Evolutionary conservation across 2,888 invertebrate species (phyloP), one percentile per base, ranked within the genome.

Genomic region (Himalopsyche anomala): DNA sequence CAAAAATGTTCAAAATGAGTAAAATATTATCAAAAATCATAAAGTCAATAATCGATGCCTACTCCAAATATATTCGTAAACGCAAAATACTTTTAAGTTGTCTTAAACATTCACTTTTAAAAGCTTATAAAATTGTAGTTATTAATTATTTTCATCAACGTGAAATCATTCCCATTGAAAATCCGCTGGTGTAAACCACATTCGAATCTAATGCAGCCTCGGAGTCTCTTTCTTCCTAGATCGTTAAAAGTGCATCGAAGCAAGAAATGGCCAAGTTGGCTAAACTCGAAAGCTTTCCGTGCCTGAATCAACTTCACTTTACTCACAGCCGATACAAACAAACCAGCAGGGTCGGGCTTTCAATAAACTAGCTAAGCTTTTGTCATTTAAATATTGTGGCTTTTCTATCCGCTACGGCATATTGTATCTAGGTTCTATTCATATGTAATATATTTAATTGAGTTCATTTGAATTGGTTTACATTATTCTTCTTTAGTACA

Each of bases 241-340:
- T 85, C 85, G 85, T 85, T 85, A 85, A 81, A 62, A 82, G 85
- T 81, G 85, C 85, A 85, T 81, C 85, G 74, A 82, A 69, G 81
- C 81, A 85, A 85, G 85, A 85, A 85, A 81, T 85, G 62, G 62
- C 62, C 62, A 62, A 62, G 62, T 62, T 62, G 62, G 62, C 62
- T 19, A 19, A 62, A 62, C 62, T 62, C 62, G 62, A 19, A 62
- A 62, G 62, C 62, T 62, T 28, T 62, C 19, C 62, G 62, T 62
- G 9, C 62, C 62, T 62, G 62, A 62, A 62, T 62, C 62, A 62
- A 62, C 62, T 19, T 62, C 28, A 62, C 19, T 62, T 28, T 62
- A 19, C 28, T 62, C 62, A 62, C 62, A 62, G n/a, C 28, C 62
- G 62, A 62, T 62, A 19, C 62, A 62, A 62, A 28, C 62, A 62